Percentiles rank a stretch among this genome's conserved stretches.
Evolutionary conservation across 2,113 vertebrate species (phyloP).

Genomic region (Nerophis ophidion): DNA sequence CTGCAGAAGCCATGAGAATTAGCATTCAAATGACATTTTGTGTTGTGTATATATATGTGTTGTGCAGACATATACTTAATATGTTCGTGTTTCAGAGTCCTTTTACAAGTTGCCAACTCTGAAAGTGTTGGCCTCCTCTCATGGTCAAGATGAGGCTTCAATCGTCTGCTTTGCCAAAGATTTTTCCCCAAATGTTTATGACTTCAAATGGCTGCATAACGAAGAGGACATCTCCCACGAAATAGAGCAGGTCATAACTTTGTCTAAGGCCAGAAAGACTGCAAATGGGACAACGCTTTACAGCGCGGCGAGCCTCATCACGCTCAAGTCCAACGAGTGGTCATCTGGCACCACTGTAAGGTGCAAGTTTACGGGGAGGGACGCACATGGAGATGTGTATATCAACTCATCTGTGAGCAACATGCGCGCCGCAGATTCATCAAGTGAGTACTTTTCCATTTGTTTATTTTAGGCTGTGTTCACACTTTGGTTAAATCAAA

Average conservation of each 20-base stretch:
- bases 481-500: too few relatives aligned
- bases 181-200: slow-evolving; percentile 47
- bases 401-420: background rate
- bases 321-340: background rate
- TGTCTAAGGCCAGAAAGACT: background rate
- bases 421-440: accelerated
- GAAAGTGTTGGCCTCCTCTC: slow-evolving; percentile 21
- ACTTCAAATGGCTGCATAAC: slow-evolving; percentile 56
- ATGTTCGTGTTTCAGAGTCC: slow-evolving; percentile 59
- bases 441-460: slow-evolving; percentile 17
- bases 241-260: background rate
- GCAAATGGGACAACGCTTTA: background rate
- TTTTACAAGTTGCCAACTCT: slow-evolving; percentile 15
- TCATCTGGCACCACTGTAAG: accelerated
- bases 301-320: slow-evolving; percentile 49
- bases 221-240: accelerated
- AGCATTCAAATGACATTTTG: too few relatives aligned
- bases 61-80: slow-evolving; percentile 51
- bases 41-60: slow-evolving; percentile 24
- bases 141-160: slow-evolving; percentile 11
- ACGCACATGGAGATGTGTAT: accelerated
- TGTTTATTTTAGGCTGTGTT: background rate
- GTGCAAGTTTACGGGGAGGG: slow-evolving; percentile 42
- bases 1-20: background rate
- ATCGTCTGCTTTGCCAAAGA: slow-evolving; percentile 62